Base-by-base conservation (phyloP, 2,888 invertebrate species). In the Tricholauxania praeusta region DNA sequence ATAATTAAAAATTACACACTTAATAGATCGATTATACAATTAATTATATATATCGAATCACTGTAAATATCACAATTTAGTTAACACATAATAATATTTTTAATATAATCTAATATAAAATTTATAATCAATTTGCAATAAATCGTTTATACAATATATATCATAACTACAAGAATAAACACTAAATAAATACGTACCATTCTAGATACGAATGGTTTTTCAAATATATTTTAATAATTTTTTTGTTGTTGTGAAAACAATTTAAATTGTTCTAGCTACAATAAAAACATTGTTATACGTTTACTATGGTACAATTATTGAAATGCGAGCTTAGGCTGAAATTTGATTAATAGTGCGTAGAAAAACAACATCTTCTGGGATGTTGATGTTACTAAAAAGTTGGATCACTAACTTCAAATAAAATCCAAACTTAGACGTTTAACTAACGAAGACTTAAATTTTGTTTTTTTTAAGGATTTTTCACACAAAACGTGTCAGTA, bases 61-160 rank as follows among this genome's bases (percentile, higher is more conserved):
- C 86, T 87, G 87, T 87, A 86, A 86, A 86, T 86, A 86, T 86
- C 86, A 86, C 86, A 86, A 86, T 86, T 87, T 86, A 86, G 86
- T 86, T 86, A 87, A 86, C 84, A 72, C 67, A 72, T 67, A 62
- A 70, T 59, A 32, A 49, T 51, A 51, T 72, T 39, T 62, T 62
- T 62, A 69, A 69, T 60, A 69, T 62, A 52, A 69, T 69, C n/a
- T 60, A 69, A 12, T 57, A 39, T 22, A 59, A 48, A 49, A 67
- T 62, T 66, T 64, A 47, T 51, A 53, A 53, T 62, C 19, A n/a
- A 19, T 53, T 32, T 71, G 63, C 51, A 66, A 53, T 66, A 66
- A 66, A 39, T 47, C 39, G 48, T 39, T 57, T 57, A 57, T 28
- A 15, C 12, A 57, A 57, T n/a, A 63, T 63, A 63, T 48, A 47